A percentile compares a stretch with the other conserved stretches of the same genome.
Evolutionary conservation across 2,113 vertebrate genomes (phyloP).

Genomic region (Pholis gunnellus): DNA sequence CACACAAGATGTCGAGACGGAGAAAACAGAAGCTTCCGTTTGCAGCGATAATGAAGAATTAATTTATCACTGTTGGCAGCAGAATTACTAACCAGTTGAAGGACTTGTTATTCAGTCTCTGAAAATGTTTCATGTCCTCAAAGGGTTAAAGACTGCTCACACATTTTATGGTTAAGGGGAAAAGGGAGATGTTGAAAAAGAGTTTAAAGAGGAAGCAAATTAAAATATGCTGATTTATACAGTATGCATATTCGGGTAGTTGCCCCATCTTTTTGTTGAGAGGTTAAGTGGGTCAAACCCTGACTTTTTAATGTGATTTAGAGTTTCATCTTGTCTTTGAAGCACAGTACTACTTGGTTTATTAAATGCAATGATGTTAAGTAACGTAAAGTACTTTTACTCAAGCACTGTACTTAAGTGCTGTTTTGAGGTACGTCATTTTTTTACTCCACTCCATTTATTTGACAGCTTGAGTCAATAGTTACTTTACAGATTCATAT

Average conservation of each 20-base stretch:
- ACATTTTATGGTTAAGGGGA: slow-evolving; percentile 29
- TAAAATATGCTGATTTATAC: slow-evolving; percentile 71
- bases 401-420: neutral
- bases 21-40: slow-evolving; percentile 36
- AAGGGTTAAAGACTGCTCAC: slow-evolving; percentile 58
- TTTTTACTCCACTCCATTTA: neutral
- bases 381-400: neutral
- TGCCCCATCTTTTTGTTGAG: slow-evolving; percentile 52
- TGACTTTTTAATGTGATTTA: slow-evolving; percentile 57
- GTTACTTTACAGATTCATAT: slow-evolving; percentile 2
- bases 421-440: neutral
- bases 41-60: slow-evolving; percentile 37
- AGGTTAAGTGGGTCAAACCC: slow-evolving; percentile 74
- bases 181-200: slow-evolving; percentile 41
- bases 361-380: neutral
- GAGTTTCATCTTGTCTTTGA: slow-evolving; percentile 53
- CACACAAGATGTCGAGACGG: neutral
- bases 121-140: slow-evolving; percentile 65
- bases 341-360: slow-evolving; percentile 14
- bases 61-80: slow-evolving; percentile 57
- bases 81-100: slow-evolving; percentile 35
- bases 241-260: slow-evolving; percentile 53
- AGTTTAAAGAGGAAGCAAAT: slow-evolving; percentile 52
- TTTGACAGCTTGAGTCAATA: neutral
- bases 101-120: slow-evolving; percentile 55